Conservation (phyloP, 1,140 invertebrate genomes). For the Myzus persicae region DNA sequence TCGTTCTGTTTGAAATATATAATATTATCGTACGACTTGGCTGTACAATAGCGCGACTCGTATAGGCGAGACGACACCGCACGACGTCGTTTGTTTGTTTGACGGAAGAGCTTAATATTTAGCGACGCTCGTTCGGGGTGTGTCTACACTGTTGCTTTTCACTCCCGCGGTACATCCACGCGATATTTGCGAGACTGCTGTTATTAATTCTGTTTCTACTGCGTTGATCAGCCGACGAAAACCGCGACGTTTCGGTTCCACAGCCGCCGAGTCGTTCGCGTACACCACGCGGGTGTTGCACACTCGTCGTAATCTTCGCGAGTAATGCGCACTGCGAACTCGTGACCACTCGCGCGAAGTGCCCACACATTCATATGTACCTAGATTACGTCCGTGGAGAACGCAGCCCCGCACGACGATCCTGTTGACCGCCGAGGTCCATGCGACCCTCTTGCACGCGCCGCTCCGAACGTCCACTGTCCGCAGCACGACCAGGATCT, state of each 20-base stretch:
- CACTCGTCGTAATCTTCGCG: background rate
- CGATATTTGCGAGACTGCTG: background rate
- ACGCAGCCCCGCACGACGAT: background rate
- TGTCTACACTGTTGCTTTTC: background rate
- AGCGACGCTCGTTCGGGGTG: slow-evolving; percentile 3
- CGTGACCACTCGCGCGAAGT: background rate
- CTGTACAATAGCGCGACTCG: background rate
- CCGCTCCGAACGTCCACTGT: background rate
- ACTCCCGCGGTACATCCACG: background rate
- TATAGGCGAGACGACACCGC: background rate
- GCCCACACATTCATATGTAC: background rate
- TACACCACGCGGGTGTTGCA: background rate
- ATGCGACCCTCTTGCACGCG: slow-evolving; percentile 25
- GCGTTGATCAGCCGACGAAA: background rate
- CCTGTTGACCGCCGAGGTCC: slow-evolving; percentile 27
- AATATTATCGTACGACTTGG: background rate
- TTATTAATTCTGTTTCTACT: background rate
- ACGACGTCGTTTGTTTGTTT: background rate
- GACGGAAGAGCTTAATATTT: background rate
- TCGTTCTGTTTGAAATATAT: background rate
- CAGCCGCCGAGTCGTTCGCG: background rate
- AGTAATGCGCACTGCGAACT: background rate
- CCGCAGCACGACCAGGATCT: background rate
- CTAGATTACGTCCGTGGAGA: background rate
- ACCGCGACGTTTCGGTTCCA: background rate